Evolutionary conservation across 2,888 invertebrate species (phyloP), one percentile per base, ranked within the genome.

Genomic region (Lepidocyrtinus sp.): DNA sequence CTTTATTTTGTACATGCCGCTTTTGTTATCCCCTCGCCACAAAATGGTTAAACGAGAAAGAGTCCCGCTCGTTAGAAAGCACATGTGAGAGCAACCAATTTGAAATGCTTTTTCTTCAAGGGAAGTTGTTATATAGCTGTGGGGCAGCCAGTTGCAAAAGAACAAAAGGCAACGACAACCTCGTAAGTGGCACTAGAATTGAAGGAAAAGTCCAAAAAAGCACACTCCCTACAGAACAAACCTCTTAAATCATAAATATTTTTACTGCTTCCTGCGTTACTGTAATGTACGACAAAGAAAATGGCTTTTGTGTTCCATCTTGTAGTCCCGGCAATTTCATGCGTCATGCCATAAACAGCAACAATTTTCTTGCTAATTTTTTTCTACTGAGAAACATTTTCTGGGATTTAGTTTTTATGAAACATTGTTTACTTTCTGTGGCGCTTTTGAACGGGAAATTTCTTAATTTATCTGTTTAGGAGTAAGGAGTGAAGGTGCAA

Each of bases 341-440:
- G 59, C 59, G 59, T 59, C 22, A 21, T 59, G 59, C 59, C 59
- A 59, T 59, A 59, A 59, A 59, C 59, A 59, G 59, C 21, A 50
- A 67, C 74, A 75, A 75, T 75, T 75, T 75, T 27, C 67, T 67
- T 75, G 74, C 67, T 67, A 67, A 75, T 75, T 65, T 64, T 74
- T 65, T 3, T 24, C 19, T 22, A 21, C 59, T 59, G 12, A 46
- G 22, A 50, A 65, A 73, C 22, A 26, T 73, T 63, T 65, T 27
- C 19, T 36, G 45, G 19, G 59, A 59, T 24, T 61, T 63, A 36
- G 22, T 15, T 61, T n/a, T 26, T 17, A 27, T 46, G 46, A 21
- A 26, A 75, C 59, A 59, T 59, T 59, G 59, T 59, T 59, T 59
- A 59, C 22, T n/a, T 55, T 9, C 17, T n/a, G 17, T 15, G 9